Conservation (phyloP, 2,113 vertebrate genomes). For the Xenopus tropicalis region UCB_Xtro_10.0 CM004446.2:78076001-78076500, state of each 20-base stretch:
- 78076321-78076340: constrained; percentile 47
- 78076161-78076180: constrained; percentile 25
- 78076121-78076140: constrained; percentile 17
- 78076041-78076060: constrained; percentile 19
- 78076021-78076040: background rate
- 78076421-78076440: constrained; percentile 58
- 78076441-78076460: constrained; percentile 52
- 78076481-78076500: constrained; percentile 46
- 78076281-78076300: constrained; percentile 40
- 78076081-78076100: constrained; percentile 1
- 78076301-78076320: constrained; percentile 46
- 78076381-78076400: constrained; percentile 55
- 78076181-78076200: constrained; percentile 38
- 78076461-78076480: constrained; percentile 49
- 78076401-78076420: constrained; percentile 56
- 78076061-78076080: constrained; percentile 15
- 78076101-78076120: constrained; percentile 18
- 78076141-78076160: constrained; percentile 16
- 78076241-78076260: constrained; percentile 55
- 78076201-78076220: constrained; percentile 60
- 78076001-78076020: background rate
- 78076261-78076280: constrained; percentile 49
- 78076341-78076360: constrained; percentile 55
- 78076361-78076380: constrained; percentile 50
- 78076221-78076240: constrained; percentile 47